Evolutionary conservation across 2,113 vertebrate species (phyloP).

Genomic region (Epinephelus cyanopodus): DNA sequence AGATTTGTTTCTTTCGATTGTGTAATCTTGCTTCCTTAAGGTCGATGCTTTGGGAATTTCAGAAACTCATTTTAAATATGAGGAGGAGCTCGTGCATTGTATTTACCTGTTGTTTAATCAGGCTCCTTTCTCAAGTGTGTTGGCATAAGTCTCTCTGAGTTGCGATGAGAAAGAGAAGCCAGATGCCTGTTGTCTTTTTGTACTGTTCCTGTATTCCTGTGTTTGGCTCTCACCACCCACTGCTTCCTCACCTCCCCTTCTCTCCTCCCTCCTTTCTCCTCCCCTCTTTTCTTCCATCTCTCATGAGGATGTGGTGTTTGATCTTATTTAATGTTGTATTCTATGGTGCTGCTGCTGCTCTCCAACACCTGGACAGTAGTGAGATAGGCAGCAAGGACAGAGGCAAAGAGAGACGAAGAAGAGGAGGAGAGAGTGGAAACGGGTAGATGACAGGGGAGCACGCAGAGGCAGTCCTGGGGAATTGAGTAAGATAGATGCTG

Average conservation of each 20-base stretch:
- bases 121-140: not conserved
- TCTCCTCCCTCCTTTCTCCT: constrained; percentile 49
- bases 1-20: not conserved
- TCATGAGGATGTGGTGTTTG: constrained; percentile 59
- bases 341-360: constrained; percentile 14
- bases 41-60: not conserved
- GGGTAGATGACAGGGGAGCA: constrained; percentile 14
- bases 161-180: not conserved
- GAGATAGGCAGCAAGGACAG: constrained; percentile 5
- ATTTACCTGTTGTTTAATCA: not conserved
- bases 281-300: constrained; percentile 44
- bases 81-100: not conserved
- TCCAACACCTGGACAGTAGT: constrained; percentile 53
- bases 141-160: constrained; percentile 20
- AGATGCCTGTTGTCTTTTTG: constrained; percentile 37
- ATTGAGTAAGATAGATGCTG: constrained; percentile 32
- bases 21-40: not conserved
- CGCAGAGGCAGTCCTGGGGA: constrained; percentile 6
- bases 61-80: not conserved
- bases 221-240: constrained; percentile 46
- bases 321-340: constrained; percentile 52
- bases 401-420: not conserved
- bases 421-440: constrained; percentile 1
- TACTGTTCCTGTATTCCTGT: constrained; percentile 10
- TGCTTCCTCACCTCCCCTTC: constrained; percentile 35